Evolutionary conservation across 2,113 vertebrate genomes (phyloP), one percentile per base, ranked within the genome.

Genomic region (Oryzias javanicus): DNA sequence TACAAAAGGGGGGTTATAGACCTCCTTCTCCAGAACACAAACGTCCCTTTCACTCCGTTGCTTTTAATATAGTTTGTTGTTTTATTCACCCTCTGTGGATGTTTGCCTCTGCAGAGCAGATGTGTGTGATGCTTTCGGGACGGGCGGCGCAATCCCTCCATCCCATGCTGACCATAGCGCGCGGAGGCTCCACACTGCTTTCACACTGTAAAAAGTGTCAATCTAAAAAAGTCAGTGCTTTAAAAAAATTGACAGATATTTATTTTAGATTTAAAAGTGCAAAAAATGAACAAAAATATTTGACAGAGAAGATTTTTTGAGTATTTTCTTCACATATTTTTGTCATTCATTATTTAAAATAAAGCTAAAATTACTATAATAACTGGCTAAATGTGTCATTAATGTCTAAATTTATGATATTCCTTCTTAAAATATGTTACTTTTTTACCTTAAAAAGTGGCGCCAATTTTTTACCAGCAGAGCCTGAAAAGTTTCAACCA

Each of bases 121-220:
- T 84, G 66, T 86, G 66, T 86, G 78, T 73, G 80, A 73, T 75
- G 76, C 81, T 80, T 84, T 84, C 86, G 71, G 83, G 79, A 88
- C 75, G 76, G 80, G 84, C 84, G 84, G 87, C 90, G 82, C 78
- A 72, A 61, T 70, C 70, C 84, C 64, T 82, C 73, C 56, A 69
- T 84, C 78, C 78, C 74, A 58, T 5, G 49, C 52, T 69, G 73
- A 14, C 60, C 63, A 49, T 40, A 18, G 53, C 60, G 25, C 42
- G 41, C 61, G 10, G 63, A 77, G 49, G 59, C 57, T n/a, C 52
- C 7, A 16, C 64, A 22, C 58, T 55, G 42, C 14, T 19, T 14
- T 47, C 41, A 49, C 82, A 81, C 85, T 87, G 76, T 78, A 85
- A 87, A 81, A 87, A 83, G 25, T 70, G 44, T 70, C 70, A n/a